These are phyloP conservation scores for Nomada goodeniana DNA, from an alignment of 2,888 invertebrate species.

Conservation along the genomic window DNA sequence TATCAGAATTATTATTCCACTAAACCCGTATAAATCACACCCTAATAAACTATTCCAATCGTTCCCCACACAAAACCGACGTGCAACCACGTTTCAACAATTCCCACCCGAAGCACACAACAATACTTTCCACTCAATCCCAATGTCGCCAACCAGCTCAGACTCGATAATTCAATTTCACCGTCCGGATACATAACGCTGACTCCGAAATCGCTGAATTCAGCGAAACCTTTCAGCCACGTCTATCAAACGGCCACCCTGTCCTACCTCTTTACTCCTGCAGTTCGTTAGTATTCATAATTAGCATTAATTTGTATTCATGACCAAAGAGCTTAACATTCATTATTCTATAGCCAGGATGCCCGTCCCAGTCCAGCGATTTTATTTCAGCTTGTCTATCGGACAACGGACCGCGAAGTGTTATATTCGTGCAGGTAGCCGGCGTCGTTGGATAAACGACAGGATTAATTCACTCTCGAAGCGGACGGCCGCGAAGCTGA, in stretches of 20 bases:
- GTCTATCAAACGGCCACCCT: background rate
- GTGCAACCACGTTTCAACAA: background rate
- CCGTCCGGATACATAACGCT: slow-evolving; percentile 1
- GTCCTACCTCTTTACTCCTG: background rate
- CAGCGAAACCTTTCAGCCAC: slow-evolving; percentile 14
- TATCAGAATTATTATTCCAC: too few species aligned
- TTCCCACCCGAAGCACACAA: too few species aligned
- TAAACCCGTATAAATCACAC: background rate
- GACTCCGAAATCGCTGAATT: slow-evolving; percentile 20
- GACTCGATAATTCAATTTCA: slow-evolving; percentile 35
- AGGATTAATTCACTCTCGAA: slow-evolving; percentile 59
- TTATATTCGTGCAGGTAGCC: slow-evolving; percentile 42
- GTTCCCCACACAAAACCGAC: background rate
- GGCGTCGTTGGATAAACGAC: slow-evolving; percentile 50
- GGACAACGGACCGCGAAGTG: slow-evolving; percentile 20
- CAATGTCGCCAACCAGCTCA: background rate
- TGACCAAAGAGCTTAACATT: slow-evolving; percentile 45
- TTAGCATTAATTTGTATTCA: slow-evolving; percentile 54
- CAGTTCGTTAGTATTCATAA: slow-evolving; percentile 46
- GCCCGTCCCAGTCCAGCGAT: background rate
- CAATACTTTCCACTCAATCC: background rate
- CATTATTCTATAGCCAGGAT: slow-evolving; percentile 24
- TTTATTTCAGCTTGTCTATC: slow-evolving; percentile 45
- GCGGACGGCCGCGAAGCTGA: slow-evolving; percentile 49
- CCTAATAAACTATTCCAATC: background rate